Base-by-base conservation (phyloP, 2,888 invertebrate species). In the Euphydryas editha region DNA sequence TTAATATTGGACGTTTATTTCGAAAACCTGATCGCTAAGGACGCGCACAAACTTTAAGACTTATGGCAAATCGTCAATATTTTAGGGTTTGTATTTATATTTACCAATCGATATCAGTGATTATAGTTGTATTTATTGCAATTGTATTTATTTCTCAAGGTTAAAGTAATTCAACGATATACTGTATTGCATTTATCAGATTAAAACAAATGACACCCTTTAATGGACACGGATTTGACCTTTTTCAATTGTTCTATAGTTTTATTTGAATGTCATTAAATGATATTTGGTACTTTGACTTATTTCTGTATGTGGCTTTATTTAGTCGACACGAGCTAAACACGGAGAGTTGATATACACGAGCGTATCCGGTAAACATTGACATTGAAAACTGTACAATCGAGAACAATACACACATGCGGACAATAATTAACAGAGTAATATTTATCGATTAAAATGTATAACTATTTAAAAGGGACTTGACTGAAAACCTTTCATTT, bases 1-100 rank as follows among this genome's bases (percentile, higher is more conserved):
- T 69, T 59, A 54, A 51, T 58, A 21, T 42, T 58, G 47, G 63
- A 56, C 63, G 64, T 64, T 66, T 64, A 59, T 69, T 60, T 55
- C 21, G 42, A 17, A 54, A 60, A 69, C 62, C 69, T 54, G 55
- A 46, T 37, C 18, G 39, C 20, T 67, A 62, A 69, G 64, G 63
- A 30, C 49, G 59, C 20, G 18, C 20, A 24, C 56, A 49, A 44
- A 59, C 58, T 61, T n/a, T 20, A 30, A 39, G 63, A 67, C 59
- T 47, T 54, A n/a, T n/a, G n/a, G n/a, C n/a, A n/a, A n/a, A n/a
- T n/a, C n/a, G n/a, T n/a, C n/a, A n/a, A n/a, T n/a, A n/a, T n/a
- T n/a, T n/a, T 54, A 37, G 8, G 47, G 1, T 2, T 39, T 36
- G 18, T 18, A 8, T 51, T 21, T 24, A 8, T n/a, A n/a, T 24